A percentile compares a stretch with the other conserved stretches of the same genome.
Conservation (phyloP, 1,140 invertebrate species). For the Whitmania pigra region DNA sequence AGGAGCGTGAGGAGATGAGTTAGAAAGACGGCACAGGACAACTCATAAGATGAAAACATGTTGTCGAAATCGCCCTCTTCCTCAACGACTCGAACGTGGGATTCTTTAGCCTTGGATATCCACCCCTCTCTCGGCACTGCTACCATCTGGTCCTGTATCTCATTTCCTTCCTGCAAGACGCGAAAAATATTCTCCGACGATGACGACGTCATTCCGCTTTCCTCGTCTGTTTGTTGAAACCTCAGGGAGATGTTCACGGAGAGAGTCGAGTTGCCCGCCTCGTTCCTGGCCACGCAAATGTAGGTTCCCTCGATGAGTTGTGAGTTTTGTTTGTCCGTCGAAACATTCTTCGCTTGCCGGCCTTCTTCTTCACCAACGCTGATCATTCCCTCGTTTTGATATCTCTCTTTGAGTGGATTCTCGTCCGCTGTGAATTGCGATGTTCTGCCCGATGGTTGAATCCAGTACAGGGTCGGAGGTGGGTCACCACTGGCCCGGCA, state of each 20-base stretch:
- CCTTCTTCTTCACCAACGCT: not conserved
- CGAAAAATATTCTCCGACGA: not conserved
- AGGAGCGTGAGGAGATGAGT: conserved; percentile 39
- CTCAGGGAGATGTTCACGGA: conserved; percentile 33
- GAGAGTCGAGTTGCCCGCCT: conserved; percentile 39
- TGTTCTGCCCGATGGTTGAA: conserved; percentile 33
- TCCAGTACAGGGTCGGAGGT: conserved; percentile 37
- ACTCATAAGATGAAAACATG: conserved; percentile 34
- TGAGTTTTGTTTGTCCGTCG: not conserved
- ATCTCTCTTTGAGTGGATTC: not conserved
- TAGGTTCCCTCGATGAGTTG: conserved; percentile 28
- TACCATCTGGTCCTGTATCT: conserved; percentile 3
- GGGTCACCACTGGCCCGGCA: conserved; percentile 39
- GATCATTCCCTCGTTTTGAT: not conserved
- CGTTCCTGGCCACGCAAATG: conserved; percentile 39
- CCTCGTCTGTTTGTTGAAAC: not conserved
- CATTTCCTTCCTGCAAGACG: not conserved
- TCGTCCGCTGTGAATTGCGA: conserved; percentile 28
- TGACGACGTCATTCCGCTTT: not conserved
- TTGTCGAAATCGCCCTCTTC: no score
- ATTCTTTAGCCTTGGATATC: not conserved
- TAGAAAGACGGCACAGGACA: conserved; percentile 37
- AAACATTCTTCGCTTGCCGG: not conserved
- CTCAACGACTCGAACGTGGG: no score
- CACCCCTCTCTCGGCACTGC: not conserved